phyloP scores from a whole-genome alignment of 2,888 invertebrate genomes.

The Papilio protenor region DNA sequence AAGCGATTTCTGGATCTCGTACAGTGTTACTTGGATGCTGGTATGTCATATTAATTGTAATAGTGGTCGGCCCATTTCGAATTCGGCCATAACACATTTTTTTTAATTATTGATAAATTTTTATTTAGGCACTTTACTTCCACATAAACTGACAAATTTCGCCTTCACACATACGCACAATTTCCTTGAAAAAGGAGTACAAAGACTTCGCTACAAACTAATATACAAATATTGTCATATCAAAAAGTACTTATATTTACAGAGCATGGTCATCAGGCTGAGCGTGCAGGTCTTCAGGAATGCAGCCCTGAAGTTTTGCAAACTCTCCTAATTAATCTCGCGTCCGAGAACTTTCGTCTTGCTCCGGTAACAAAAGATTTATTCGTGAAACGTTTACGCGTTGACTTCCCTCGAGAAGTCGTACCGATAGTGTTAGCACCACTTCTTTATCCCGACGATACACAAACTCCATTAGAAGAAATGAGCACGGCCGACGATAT shows the following conservation, averaged over 20 bases:
- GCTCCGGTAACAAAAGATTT: conserved; percentile 90
- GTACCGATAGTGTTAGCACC: conserved; percentile 96
- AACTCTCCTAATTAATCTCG: conserved; percentile 87
- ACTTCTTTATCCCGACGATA: conserved; percentile 92
- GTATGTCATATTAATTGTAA: conserved; percentile 66
- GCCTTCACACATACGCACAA: too few relatives aligned
- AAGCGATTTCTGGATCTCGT: conserved; percentile 93
- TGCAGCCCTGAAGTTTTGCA: conserved; percentile 95
- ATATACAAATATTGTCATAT: background rate
- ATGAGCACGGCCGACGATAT: conserved; percentile 87
- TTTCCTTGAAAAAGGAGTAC: too few relatives aligned
- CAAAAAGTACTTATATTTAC: conserved; percentile 51
- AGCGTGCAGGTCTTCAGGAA: conserved; percentile 94
- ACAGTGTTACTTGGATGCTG: conserved; percentile 93
- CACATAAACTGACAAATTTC: too few relatives aligned
- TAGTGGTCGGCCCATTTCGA: background rate
- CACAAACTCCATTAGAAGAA: conserved; percentile 86
- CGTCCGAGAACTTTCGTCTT: conserved; percentile 87
- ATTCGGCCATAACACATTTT: too few relatives aligned
- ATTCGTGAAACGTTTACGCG: conserved; percentile 91
- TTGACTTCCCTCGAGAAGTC: conserved; percentile 94
- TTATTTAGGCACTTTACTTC: too few relatives aligned
- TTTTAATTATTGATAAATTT: too few relatives aligned
- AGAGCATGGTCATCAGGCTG: conserved; percentile 87
- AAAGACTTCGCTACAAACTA: too few relatives aligned